Conservation (phyloP, 2,113 vertebrate genomes). For the Albula glossodonta region DNA sequence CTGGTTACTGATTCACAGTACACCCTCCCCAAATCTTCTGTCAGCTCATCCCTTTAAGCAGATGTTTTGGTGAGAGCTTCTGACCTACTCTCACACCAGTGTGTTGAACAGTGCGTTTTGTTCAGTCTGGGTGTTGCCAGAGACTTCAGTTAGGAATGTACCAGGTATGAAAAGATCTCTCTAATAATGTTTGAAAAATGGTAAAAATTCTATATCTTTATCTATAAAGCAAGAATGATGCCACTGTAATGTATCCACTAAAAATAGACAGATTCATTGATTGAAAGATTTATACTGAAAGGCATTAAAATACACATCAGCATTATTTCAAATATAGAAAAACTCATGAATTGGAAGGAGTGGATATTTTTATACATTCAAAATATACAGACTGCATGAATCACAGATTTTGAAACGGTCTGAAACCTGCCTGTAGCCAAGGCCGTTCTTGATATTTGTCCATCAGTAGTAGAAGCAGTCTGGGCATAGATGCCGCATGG, state of each 20-base stretch:
- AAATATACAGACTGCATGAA: not conserved
- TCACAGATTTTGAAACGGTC: no score
- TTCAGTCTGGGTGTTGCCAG: not conserved
- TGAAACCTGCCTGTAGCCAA: no score
- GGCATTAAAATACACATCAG: not conserved
- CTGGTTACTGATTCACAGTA: not conserved
- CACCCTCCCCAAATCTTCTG: not conserved
- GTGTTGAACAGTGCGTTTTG: not conserved
- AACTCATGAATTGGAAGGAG: not conserved
- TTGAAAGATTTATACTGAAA: not conserved
- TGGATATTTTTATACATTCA: not conserved
- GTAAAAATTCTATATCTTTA: not conserved
- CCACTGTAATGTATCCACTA: no score
- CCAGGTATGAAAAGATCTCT: not conserved
- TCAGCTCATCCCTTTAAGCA: slow-evolving; percentile 22
- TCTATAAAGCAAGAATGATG: not conserved
- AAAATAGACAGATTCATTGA: not conserved
- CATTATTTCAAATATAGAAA: not conserved
- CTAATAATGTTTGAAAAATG: not conserved
- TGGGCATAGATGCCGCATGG: no score
- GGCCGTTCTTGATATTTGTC: no score
- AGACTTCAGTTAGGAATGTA: not conserved
- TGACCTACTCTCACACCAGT: not conserved
- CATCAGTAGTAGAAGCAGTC: no score
- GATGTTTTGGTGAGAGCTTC: not conserved